A percentile compares a stretch with the other conserved stretches of the same genome.
Conservation (phyloP, 2,888 invertebrate species). For the Melipona beecheii region DNA sequence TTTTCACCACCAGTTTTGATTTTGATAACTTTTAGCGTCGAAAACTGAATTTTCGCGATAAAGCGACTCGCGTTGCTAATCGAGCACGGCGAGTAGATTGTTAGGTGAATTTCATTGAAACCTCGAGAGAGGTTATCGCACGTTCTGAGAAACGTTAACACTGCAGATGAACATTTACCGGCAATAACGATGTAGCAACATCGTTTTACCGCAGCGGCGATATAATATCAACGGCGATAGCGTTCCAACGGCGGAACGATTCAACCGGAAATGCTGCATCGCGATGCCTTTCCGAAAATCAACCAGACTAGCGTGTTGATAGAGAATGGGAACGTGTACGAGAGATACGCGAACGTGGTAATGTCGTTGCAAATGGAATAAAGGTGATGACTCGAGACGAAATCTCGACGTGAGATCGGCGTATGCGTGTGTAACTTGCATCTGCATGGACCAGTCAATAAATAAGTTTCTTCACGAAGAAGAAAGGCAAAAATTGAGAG, state of each 20-base stretch:
- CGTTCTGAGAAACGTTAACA: too few species aligned
- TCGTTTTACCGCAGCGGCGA: conserved; percentile 15
- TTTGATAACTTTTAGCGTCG: too few species aligned
- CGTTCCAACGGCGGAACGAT: not conserved
- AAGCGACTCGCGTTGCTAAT: too few species aligned
- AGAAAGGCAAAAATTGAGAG: too few species aligned
- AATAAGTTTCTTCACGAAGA: too few species aligned
- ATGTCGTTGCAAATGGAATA: conserved; percentile 1
- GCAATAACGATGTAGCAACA: not conserved
- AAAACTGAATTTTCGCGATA: too few species aligned
- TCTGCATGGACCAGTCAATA: too few species aligned
- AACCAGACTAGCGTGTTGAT: conserved; percentile 5
- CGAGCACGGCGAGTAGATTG: not conserved
- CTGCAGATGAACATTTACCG: not conserved
- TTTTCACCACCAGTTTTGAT: too few species aligned
- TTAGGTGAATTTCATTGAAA: not conserved
- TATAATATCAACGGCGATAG: conserved; percentile 10
- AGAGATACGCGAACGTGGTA: conserved; percentile 1
- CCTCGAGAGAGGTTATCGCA: not conserved
- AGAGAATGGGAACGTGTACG: not conserved
- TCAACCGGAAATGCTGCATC: not conserved
- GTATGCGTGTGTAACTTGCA: not conserved
- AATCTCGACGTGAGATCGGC: not conserved
- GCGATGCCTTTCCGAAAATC: conserved; percentile 21
- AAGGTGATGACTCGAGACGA: not conserved